Evolutionary conservation across 64 coral and sea anemone genomes (phyloP).

Genomic region (Dendrophyllia cribrosa): DNA sequence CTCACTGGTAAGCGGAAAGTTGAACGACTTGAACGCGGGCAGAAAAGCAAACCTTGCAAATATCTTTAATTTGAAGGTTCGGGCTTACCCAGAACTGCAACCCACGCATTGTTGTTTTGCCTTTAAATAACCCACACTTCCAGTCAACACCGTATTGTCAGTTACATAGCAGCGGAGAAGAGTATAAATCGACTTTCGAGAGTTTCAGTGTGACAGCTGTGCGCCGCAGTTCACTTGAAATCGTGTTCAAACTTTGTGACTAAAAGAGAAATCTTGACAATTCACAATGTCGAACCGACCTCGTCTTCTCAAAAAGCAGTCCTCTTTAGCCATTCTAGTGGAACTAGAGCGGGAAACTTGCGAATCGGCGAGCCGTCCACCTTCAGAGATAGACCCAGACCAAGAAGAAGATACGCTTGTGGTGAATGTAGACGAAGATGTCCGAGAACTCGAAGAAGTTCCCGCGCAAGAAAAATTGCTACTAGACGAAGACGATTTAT

Average conservation of each 20-base stretch:
- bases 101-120: constrained; percentile 6
- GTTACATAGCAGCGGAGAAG: not conserved
- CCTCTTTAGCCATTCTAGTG: constrained; percentile 82
- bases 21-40: not conserved
- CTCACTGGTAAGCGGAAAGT: not conserved
- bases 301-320: constrained; percentile 67
- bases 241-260: not conserved
- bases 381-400: constrained; percentile 27
- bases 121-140: not conserved
- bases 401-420: constrained; percentile 37
- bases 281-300: constrained; percentile 1
- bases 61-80: constrained; percentile 16
- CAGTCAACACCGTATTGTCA: not conserved
- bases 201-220: too few species aligned
- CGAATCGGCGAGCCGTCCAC: constrained; percentile 36
- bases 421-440: not conserved
- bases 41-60: constrained; percentile 14
- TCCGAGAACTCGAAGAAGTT: not conserved
- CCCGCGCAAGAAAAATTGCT: not conserved
- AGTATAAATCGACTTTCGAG: too few species aligned
- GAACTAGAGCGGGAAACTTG: constrained; percentile 75
- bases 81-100: constrained; percentile 29
- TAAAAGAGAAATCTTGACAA: not conserved
- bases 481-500: not conserved
- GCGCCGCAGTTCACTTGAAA: not conserved